Conservation (phyloP, 2,797 vertebrate genomes). For the Holocentrus rufus region DNA sequence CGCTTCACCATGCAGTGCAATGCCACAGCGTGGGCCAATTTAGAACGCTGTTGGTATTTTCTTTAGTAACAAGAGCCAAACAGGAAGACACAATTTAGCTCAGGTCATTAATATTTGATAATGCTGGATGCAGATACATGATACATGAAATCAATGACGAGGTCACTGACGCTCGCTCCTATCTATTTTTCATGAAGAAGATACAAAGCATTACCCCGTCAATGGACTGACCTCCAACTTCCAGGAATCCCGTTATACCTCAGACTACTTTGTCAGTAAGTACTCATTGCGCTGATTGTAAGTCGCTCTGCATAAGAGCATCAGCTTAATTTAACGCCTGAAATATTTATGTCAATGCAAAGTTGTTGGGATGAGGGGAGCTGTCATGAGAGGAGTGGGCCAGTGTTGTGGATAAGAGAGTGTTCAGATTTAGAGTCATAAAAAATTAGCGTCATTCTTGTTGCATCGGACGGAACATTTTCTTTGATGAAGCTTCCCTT, state of each 20-base stretch:
- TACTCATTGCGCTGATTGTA: conserved; percentile 64
- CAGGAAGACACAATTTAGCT: conserved; percentile 73
- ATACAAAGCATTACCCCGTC: conserved; percentile 92
- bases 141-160: conserved; percentile 80
- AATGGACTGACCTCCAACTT: conserved; percentile 91
- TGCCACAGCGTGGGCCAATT: conserved; percentile 31
- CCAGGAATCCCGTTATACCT: conserved; percentile 96
- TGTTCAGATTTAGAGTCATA: too few relatives aligned
- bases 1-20: background rate
- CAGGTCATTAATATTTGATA: conserved; percentile 78
- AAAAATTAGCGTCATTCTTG: too few relatives aligned
- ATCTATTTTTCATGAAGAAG: conserved; percentile 87
- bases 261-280: conserved; percentile 99
- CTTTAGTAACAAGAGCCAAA: conserved; percentile 69
- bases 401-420: conserved; percentile 10
- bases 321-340: background rate
- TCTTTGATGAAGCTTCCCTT: too few relatives aligned
- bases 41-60: conserved; percentile 51
- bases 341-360: conserved; percentile 39
- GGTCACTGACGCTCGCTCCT: conserved; percentile 72
- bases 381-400: conserved; percentile 4
- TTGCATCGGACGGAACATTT: too few relatives aligned
- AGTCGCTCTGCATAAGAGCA: conserved; percentile 29
- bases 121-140: conserved; percentile 76
- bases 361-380: background rate